Conservation (phyloP, 2,113 vertebrate species). For the Lathamus discolor region DNA sequence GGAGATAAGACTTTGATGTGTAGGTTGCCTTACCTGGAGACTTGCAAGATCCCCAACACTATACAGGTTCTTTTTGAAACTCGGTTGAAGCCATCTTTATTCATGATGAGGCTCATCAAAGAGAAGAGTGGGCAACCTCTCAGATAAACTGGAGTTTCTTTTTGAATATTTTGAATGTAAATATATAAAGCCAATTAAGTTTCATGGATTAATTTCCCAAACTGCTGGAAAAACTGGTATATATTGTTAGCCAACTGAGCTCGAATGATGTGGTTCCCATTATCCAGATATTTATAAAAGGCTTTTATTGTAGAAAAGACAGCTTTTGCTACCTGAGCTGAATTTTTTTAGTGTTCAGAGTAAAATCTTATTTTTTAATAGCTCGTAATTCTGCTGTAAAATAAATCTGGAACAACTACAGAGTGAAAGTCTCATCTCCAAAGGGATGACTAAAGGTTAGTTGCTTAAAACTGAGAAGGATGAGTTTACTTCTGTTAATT, state of each 20-base stretch:
- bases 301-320: background rate
- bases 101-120: conserved; percentile 3
- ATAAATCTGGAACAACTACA: background rate
- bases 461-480: background rate
- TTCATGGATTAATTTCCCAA: conserved; percentile 32
- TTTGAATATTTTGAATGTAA: background rate
- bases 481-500: background rate
- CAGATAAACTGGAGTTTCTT: background rate
- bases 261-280: conserved; percentile 3
- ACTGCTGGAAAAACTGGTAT: background rate
- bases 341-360: background rate
- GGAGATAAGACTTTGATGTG: background rate
- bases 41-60: background rate
- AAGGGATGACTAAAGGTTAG: background rate
- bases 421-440: background rate
- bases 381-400: background rate
- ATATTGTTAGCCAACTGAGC: conserved; percentile 1
- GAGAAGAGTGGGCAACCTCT: background rate
- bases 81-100: background rate
- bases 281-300: background rate
- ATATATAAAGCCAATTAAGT: conserved; percentile 32
- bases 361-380: background rate
- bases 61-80: background rate
- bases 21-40: background rate
- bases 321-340: background rate